phyloP scores from a whole-genome alignment of 2,888 invertebrate genomes.

The Netelia fuscicornis region DNA sequence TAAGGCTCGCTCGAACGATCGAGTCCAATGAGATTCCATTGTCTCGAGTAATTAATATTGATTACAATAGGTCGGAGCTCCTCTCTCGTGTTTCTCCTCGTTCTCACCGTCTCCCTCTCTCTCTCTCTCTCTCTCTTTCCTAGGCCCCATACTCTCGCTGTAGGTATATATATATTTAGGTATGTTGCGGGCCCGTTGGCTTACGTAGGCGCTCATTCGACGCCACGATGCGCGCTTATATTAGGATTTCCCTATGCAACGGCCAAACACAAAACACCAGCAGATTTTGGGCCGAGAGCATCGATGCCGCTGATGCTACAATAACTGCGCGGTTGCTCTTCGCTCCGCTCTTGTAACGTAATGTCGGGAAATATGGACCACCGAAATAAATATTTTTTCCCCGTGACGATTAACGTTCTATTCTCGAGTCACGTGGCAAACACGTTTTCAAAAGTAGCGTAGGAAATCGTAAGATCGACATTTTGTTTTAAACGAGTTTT shows the following conservation, averaged over 20 bases:
- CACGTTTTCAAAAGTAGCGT: no score
- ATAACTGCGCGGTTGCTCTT: conserved; percentile 38
- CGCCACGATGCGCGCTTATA: conserved; percentile 75
- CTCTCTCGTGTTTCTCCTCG: conserved; percentile 60
- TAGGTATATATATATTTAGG: neutral
- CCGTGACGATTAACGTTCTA: no score
- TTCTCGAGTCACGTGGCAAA: no score
- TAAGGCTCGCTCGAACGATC: conserved; percentile 82
- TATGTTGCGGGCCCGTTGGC: conserved; percentile 69
- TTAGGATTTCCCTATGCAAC: conserved; percentile 79
- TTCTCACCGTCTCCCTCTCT: conserved; percentile 40
- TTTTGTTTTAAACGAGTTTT: no score
- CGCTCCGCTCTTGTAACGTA: neutral
- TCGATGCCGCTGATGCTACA: conserved; percentile 35
- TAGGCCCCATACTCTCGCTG: neutral
- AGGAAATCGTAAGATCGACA: no score
- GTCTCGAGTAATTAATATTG: conserved; percentile 85
- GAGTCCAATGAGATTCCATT: conserved; percentile 85
- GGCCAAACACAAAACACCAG: conserved; percentile 68
- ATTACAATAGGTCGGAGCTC: conserved; percentile 84
- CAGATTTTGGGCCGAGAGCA: conserved; percentile 39
- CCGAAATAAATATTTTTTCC: no score
- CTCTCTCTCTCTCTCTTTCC: conserved; percentile 30
- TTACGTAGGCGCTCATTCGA: conserved; percentile 73
- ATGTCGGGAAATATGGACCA: neutral